Evolutionary conservation across 2,113 vertebrate genomes (phyloP), one percentile per base, ranked within the genome.

Genomic region (Gobio gobio): DNA sequence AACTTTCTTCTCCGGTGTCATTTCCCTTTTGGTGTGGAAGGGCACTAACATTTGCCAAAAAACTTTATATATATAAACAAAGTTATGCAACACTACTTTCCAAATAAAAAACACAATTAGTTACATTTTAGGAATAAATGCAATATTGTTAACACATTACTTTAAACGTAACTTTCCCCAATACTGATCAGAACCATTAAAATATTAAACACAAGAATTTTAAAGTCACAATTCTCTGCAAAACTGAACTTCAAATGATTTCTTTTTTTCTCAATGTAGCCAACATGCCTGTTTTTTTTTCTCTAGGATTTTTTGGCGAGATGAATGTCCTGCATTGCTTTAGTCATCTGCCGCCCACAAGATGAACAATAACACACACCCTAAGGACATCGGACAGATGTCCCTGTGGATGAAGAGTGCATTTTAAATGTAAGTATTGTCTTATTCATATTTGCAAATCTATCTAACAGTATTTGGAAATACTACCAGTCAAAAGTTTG

Each of bases 281-380:
- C 12, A 5, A 22, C 75, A 33, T 54, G 68, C 78, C 74, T 82
- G 84, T n/a, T 76, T 87, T 74, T 68, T 36, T 84, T 72, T 68
- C 70, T 66, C 70, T 73, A n/a, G 80, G 58, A 66, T 64, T 58
- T 49, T 54, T 68, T 73, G 73, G 43, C 13, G 12, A 82, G 40
- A 54, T 73, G 45, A 75, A 82, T 82, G 61, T 72, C 83, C 89
- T 84, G 83, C 75, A 66, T 76, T 83, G 76, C 58, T 81, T 84
- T 33, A 66, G 74, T 85, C 87, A 91, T 85, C 89, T 89, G 89
- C 22, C 64, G 9, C 26, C 13, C 36, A 61, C 85, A 84, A 85
- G 63, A 78, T 73, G 54, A 70, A 81, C 33, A 49, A 59, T 82
- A 78, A 74, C 78, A 76, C 78, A 64, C 86, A 87, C 70, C n/a